A percentile compares a stretch with the other conserved stretches of the same genome.
These are phyloP conservation scores for Megamerina dolium DNA, from an alignment of 2,888 invertebrate species.

Conservation along the genomic window DNA sequence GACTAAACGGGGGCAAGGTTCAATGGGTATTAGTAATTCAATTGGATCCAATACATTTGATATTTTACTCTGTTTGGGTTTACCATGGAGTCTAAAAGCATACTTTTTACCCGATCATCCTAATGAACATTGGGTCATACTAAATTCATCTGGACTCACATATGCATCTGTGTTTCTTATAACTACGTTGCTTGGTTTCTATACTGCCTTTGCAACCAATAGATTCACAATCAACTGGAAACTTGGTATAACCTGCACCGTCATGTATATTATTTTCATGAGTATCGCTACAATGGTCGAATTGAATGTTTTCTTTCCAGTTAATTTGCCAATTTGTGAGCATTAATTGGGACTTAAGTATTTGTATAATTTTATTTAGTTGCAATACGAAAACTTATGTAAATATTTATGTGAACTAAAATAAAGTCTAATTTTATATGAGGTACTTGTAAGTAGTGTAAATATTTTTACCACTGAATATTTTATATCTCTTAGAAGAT, in stretches of 20 bases:
- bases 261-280: conserved; percentile 77
- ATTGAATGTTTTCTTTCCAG: conserved; percentile 81
- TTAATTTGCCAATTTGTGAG: conserved; percentile 75
- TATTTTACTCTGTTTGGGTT: conserved; percentile 72
- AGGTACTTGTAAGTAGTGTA: too few relatives aligned
- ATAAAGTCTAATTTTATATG: background rate
- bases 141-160: conserved; percentile 78
- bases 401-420: background rate
- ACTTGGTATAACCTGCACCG: conserved; percentile 71
- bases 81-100: conserved; percentile 81
- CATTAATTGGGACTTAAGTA: too few relatives aligned
- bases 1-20: conserved; percentile 84
- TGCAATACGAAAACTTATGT: too few relatives aligned
- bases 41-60: conserved; percentile 87
- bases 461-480: too few relatives aligned
- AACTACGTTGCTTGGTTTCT: conserved; percentile 71
- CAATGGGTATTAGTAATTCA: conserved; percentile 85
- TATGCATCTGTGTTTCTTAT: conserved; percentile 80
- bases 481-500: too few relatives aligned
- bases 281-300: conserved; percentile 77
- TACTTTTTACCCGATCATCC: conserved; percentile 65
- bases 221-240: conserved; percentile 75
- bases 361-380: background rate
- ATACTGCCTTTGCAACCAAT: conserved; percentile 70
- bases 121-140: conserved; percentile 67